phyloP scores from a whole-genome alignment of 2,797 vertebrate species.

The Coreius guichenoti region DNA sequence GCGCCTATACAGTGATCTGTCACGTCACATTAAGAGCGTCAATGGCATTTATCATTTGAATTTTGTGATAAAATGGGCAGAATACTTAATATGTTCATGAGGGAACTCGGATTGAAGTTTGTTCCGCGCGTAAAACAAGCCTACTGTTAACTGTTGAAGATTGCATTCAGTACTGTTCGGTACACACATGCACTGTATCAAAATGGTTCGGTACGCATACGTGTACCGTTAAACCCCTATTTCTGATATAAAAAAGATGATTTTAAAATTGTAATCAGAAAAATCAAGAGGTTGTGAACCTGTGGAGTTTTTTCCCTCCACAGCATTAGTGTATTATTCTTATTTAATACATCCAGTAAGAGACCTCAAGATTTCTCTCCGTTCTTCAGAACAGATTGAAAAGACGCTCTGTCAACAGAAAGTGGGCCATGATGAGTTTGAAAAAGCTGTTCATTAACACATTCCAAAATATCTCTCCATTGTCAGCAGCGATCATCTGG shows the following conservation, averaged over 20 bases:
- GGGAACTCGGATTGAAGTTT: too few species aligned
- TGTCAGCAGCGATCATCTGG: slow-evolving; percentile 47
- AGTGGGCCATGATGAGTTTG: slow-evolving; percentile 4
- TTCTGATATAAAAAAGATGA: slow-evolving; percentile 46
- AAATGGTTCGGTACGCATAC: too few species aligned
- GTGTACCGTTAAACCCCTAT: too few species aligned
- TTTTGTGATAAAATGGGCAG: too few species aligned
- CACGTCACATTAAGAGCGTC: too few species aligned
- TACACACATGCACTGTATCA: too few species aligned
- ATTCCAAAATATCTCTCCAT: slow-evolving; percentile 32
- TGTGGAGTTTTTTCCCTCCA: neutral
- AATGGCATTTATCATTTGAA: too few species aligned
- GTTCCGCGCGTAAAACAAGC: too few species aligned
- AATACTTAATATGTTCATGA: too few species aligned
- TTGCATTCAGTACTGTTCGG: too few species aligned
- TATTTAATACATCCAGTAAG: slow-evolving; percentile 17
- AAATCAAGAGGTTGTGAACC: slow-evolving; percentile 18
- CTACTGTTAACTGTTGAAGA: too few species aligned
- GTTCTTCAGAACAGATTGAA: neutral
- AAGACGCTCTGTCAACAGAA: slow-evolving; percentile 17
- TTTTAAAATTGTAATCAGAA: slow-evolving; percentile 52
- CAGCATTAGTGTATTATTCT: neutral
- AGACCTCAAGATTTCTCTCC: slow-evolving; percentile 13
- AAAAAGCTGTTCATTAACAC: slow-evolving; percentile 33
- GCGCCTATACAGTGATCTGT: too few species aligned